Evolutionary conservation across 2,113 vertebrate species (phyloP), one percentile per base, ranked within the genome.

Genomic region (Scartelaos histophorus): DNA sequence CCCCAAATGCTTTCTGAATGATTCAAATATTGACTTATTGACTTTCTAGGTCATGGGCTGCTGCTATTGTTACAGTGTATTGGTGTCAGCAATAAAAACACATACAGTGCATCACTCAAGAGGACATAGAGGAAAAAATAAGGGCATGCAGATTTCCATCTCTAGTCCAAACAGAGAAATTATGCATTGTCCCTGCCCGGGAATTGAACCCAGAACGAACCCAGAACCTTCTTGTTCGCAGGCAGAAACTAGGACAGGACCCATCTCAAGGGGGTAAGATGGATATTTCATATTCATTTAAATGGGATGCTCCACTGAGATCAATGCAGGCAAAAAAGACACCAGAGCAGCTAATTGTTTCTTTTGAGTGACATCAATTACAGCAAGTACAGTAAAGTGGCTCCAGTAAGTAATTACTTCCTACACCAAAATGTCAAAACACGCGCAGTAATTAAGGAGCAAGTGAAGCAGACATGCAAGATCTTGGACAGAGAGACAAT

Each of bases 211-310:
- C 56, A 58, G 21, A 12, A 24, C 11, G 12, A 58, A 24, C 56
- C 56, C 56, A 58, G 21, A 12, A 24, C 11, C 21, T 13, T 24
- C 13, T 25, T 22, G 11, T 3, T 58, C 1, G 11, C 10, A 58
- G 54, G 54, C 1, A 57, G 22, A 24, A 58, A 12, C 69, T 71
- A 78, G 78, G 71, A 81, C 78, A 13, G 82, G 78, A 88, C 76
- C 76, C 68, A 83, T 86, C 85, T 69, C 61, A 49, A 70, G 79
- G 79, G 79, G 38, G 78, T 75, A 84, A 84, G 80, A 82, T 73
- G 82, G 66, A 66, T 69, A 3, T 1, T 19, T 4, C 61, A 54
- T 15, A 25, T 64, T 71, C 38, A 34, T 75, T 29, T 10, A 46
- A 58, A 19, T 60, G 67, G 12, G 61, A 49, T 64, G 43, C 1